Evolutionary conservation across 2,888 invertebrate genomes (phyloP).

Genomic region (Apodemia zela): DNA sequence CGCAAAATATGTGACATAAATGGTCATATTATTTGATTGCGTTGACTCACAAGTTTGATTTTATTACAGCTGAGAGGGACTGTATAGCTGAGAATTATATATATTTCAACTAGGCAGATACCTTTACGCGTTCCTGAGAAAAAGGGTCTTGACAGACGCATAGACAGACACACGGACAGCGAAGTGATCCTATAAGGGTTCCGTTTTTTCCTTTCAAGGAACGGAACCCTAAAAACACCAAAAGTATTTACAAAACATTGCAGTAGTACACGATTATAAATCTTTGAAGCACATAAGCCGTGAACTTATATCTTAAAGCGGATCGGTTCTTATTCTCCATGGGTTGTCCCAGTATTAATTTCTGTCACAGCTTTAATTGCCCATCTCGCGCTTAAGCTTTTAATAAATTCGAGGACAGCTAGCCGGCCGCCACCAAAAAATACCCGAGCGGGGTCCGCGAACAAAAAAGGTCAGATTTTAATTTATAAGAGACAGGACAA

Average conservation of each 20-base stretch:
- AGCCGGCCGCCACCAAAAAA: slow-evolving; percentile 70
- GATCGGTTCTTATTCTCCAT: slow-evolving; percentile 47
- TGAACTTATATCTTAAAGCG: slow-evolving; percentile 42
- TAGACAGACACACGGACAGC: too few species aligned
- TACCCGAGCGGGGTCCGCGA: slow-evolving; percentile 52
- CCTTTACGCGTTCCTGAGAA: too few species aligned
- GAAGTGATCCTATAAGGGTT: too few species aligned
- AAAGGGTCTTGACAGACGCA: too few species aligned
- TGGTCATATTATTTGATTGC: too few species aligned
- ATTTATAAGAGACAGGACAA: slow-evolving; percentile 81
- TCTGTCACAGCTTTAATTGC: slow-evolving; percentile 77
- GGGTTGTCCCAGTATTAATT: slow-evolving; percentile 57
- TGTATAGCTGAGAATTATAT: too few species aligned
- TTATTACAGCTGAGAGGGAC: too few species aligned
- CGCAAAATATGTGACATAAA: too few species aligned
- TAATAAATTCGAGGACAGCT: slow-evolving; percentile 76
- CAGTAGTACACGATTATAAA: not conserved
- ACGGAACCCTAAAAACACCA: too few species aligned
- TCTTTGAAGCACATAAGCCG: not conserved
- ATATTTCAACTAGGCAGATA: too few species aligned
- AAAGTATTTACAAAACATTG: not conserved
- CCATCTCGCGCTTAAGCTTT: slow-evolving; percentile 74
- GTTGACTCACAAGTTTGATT: too few species aligned
- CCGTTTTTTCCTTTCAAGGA: too few species aligned
- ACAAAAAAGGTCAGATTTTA: slow-evolving; percentile 76